Percentiles rank a stretch among this genome's conserved stretches.
Conservation (phyloP, 2,888 invertebrate species). For the Philonicus albiceps region DNA sequence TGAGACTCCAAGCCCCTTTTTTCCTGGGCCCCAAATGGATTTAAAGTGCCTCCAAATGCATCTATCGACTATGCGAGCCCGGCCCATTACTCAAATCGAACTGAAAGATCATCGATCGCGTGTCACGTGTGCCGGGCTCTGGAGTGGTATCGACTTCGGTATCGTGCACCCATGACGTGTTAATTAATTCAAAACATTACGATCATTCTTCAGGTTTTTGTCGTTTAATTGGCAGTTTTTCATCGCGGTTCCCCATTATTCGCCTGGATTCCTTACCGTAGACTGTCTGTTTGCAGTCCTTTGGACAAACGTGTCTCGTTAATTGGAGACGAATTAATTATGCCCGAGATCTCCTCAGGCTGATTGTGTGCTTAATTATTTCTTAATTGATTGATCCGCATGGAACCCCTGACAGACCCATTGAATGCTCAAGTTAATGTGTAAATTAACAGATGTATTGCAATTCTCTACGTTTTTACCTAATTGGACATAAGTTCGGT, state of each 20-base stretch:
- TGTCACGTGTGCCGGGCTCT: not conserved
- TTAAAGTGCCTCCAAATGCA: not conserved
- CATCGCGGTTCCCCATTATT: not conserved
- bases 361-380: slow-evolving; percentile 11
- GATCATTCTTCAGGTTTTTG: slow-evolving; percentile 37
- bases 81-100: slow-evolving; percentile 8
- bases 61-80: not conserved
- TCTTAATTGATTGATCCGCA: slow-evolving; percentile 32
- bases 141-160: not conserved
- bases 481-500: not conserved
- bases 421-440: not conserved
- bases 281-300: not conserved
- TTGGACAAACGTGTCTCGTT: slow-evolving; percentile 1
- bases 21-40: not conserved
- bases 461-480: not conserved
- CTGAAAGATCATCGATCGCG: slow-evolving; percentile 21
- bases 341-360: not conserved
- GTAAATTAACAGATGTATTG: not conserved
- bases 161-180: slow-evolving; percentile 30
- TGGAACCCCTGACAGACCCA: not conserved
- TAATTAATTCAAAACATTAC: slow-evolving; percentile 43
- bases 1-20: not conserved
- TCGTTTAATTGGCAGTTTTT: slow-evolving; percentile 43
- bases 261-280: not conserved
- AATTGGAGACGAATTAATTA: slow-evolving; percentile 34